Percentiles rank a stretch among this genome's conserved stretches.
Conservation (phyloP, 2,888 invertebrate species). For the Andrena hattorfiana region DNA sequence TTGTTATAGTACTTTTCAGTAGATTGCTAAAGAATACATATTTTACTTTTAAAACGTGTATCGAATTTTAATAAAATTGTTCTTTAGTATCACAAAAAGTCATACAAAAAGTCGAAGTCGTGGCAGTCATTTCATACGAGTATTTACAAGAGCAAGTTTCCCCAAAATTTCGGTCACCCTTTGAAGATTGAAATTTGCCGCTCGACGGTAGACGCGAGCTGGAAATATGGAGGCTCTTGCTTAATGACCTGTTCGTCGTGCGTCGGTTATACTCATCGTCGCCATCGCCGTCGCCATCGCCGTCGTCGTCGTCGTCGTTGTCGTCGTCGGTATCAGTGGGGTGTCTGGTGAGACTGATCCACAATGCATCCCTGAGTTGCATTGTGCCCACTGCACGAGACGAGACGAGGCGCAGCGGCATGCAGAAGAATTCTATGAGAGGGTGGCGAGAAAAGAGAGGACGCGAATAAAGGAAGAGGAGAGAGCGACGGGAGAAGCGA, state of each 20-base stretch:
- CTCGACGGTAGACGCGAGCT: not conserved
- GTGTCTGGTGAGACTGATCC: conserved; percentile 69
- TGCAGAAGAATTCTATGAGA: conserved; percentile 77
- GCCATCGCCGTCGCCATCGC: not conserved
- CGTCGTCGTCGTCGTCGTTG: conserved; percentile 36
- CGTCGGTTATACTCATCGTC: conserved; percentile 13
- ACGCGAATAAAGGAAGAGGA: conserved; percentile 34
- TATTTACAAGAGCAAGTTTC: not conserved
- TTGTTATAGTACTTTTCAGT: too few relatives aligned
- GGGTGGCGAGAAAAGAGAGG: conserved; percentile 63
- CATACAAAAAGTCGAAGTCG: too few relatives aligned
- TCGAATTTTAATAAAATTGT: too few relatives aligned
- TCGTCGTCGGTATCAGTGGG: conserved; percentile 52
- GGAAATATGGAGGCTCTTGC: conserved; percentile 9
- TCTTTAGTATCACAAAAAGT: too few relatives aligned
- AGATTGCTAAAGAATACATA: too few relatives aligned
- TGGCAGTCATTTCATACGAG: not conserved
- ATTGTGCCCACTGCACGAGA: conserved; percentile 72
- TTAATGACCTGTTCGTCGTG: conserved; percentile 17
- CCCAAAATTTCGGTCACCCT: not conserved
- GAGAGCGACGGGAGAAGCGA: conserved; percentile 45
- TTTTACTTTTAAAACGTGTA: too few relatives aligned
- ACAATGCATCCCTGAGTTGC: conserved; percentile 74
- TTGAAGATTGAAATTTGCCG: conserved; percentile 1
- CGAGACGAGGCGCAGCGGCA: conserved; percentile 62